phyloP scores from a whole-genome alignment of 2,888 invertebrate species.

The Nymphalis polychloros region DNA sequence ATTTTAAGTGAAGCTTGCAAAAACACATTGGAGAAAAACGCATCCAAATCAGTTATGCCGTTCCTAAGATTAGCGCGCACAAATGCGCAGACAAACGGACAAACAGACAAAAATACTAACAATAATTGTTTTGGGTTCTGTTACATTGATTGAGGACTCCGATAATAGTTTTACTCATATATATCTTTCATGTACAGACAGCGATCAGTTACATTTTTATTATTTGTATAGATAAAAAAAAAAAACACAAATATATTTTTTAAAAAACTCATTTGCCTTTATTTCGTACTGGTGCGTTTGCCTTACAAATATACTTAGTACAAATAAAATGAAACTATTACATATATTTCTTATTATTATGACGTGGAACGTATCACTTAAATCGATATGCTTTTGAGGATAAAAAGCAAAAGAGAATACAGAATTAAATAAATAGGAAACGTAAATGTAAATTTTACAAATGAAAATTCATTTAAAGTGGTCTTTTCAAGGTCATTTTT shows the following conservation, averaged over 20 bases:
- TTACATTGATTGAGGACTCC: no score
- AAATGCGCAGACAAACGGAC: no score
- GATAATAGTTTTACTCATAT: no score
- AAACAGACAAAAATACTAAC: no score
- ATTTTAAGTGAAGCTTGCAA: no score
- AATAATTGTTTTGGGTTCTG: no score
- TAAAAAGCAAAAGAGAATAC: conserved; percentile 51
- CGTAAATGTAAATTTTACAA: conserved; percentile 39
- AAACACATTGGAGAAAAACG: no score
- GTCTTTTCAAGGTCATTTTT: conserved; percentile 33
- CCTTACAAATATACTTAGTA: conserved; percentile 77
- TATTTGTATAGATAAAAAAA: background rate
- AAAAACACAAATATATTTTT: conserved; percentile 36
- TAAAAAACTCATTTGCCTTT: conserved; percentile 80
- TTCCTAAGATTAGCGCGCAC: no score
- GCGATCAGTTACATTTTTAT: no score
- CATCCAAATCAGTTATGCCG: no score
- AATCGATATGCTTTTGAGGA: conserved; percentile 69
- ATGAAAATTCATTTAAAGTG: conserved; percentile 37
- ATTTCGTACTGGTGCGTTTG: conserved; percentile 81
- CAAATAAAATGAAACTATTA: conserved; percentile 56
- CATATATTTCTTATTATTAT: conserved; percentile 58
- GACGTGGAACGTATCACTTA: conserved; percentile 65
- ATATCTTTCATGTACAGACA: no score
- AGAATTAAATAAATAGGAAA: conserved; percentile 45